Percentiles rank a stretch among this genome's conserved stretches.
Evolutionary conservation across 2,888 invertebrate species (phyloP).

Genomic region (Xanthorhoe designata): DNA sequence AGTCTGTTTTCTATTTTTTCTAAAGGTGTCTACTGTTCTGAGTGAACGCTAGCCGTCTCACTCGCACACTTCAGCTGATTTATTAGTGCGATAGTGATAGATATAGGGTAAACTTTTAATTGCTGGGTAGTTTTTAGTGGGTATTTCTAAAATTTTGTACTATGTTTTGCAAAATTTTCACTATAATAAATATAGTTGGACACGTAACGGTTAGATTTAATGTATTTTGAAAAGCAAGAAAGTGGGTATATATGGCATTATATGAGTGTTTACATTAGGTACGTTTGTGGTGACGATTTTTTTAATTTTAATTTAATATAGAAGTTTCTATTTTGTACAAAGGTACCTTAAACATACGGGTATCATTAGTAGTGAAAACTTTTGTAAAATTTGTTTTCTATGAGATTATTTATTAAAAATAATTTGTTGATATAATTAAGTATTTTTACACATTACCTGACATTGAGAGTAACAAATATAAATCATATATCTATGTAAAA

Average conservation of each 20-base stretch:
- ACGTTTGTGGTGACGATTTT: conserved; percentile 43
- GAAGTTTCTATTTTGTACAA: conserved; percentile 79
- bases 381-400: conserved; percentile 79
- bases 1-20: conserved; percentile 34
- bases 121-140: conserved; percentile 81
- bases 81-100: conserved; percentile 81
- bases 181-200: conserved; percentile 78
- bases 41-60: conserved; percentile 49
- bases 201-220: conserved; percentile 73
- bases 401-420: conserved; percentile 81
- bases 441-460: conserved; percentile 84
- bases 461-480: conserved; percentile 76
- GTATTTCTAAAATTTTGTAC: conserved; percentile 85
- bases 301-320: conserved; percentile 56
- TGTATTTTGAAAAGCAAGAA: conserved; percentile 66
- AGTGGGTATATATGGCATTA: conserved; percentile 57
- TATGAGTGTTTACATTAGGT: conserved; percentile 45
- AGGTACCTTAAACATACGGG: conserved; percentile 64
- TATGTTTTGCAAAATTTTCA: conserved; percentile 86
- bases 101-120: conserved; percentile 77
- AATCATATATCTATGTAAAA: conserved; percentile 72
- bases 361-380: conserved; percentile 62
- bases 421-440: conserved; percentile 80
- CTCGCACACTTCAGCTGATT: conserved; percentile 65
- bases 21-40: conserved; percentile 46